Evolutionary conservation across 1,140 invertebrate genomes (phyloP), one percentile per base, ranked within the genome.

Genomic region (Ganaspis sp.): DNA sequence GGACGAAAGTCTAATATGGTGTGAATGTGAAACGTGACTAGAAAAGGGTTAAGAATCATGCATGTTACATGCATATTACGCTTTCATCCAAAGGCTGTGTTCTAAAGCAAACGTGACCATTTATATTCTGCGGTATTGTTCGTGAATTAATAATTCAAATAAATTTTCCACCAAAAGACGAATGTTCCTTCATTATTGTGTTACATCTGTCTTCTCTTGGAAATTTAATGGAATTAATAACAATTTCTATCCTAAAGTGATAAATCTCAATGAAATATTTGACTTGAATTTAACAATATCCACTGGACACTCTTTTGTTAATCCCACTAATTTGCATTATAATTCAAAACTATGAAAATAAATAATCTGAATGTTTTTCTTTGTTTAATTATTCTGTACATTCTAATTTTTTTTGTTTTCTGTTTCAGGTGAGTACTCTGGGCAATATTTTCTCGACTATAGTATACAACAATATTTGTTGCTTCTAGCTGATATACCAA

Each of bases 201-300:
- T 49, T 29, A 23, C 17, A 29, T 17, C 29, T 34, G 29, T 69
- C 58, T 34, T 49, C 45, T n/a, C n/a, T 5, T n/a, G 45, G 45
- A n/a, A 49, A 49, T 49, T 49, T 49, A 49, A 17, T 49, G 45
- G 45, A 49, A 49, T 49, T 49, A 49, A 49, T 49, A 49, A 49
- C 45, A 17, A 49, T 49, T 34, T 3, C 29, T 6, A 34, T 34
- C 6, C 45, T 49, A n/a, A 49, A 49, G 17, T n/a, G 4, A 49
- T 49, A 49, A 49, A 49, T 49, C 15, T 15, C n/a, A 49, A 17
- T 49, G 45, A 49, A 17, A 4, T 49, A n/a, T n/a, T n/a, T n/a
- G 17, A 17, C n/a, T 45, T 4, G 1, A 49, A 17, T 49, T 49
- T 49, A 15, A 49, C 45, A 49, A 17, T 49, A 17, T 1, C 8